These are phyloP conservation scores for Genyomyrus donnyi DNA, from an alignment of 2,113 vertebrate species.

Conservation along the genomic window DNA sequence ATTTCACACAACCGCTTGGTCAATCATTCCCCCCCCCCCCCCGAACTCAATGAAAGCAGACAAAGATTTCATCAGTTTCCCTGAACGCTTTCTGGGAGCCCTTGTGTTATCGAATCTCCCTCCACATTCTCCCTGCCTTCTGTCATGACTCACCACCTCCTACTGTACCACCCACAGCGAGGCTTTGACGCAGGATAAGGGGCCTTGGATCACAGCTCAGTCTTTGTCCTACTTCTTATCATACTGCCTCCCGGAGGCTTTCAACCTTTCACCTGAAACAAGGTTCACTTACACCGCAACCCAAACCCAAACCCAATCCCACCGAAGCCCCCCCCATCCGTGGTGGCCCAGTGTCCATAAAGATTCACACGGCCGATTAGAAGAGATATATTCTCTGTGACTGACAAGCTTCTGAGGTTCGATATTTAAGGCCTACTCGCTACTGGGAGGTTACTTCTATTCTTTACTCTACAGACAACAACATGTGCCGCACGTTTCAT, in stretches of 20 bases:
- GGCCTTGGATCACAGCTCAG: background rate
- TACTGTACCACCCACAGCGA: slow-evolving; percentile 17
- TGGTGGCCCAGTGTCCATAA: background rate
- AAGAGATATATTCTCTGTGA: background rate
- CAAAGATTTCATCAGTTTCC: slow-evolving; percentile 15
- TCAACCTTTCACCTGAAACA: slow-evolving; percentile 17
- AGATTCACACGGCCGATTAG: slow-evolving; percentile 1
- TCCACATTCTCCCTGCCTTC: slow-evolving; percentile 11
- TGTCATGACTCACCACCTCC: slow-evolving; percentile 27
- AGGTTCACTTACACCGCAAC: slow-evolving; percentile 2
- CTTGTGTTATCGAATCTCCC: slow-evolving; percentile 12
- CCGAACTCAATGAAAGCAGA: background rate
- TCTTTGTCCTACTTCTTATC: slow-evolving; percentile 17
- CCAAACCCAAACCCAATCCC: background rate
- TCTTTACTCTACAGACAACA: background rate
- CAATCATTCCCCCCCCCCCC: background rate
- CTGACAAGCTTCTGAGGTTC: background rate
- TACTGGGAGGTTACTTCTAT: background rate
- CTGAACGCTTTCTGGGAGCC: background rate
- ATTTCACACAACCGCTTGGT: background rate
- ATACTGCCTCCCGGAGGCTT: background rate
- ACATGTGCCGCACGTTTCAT: background rate
- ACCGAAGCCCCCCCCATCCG: background rate
- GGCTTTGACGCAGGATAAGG: slow-evolving; percentile 2
- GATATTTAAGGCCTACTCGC: background rate